Conservation (phyloP, 2,113 vertebrate genomes). For the Eonycteris spelaea region DNA sequence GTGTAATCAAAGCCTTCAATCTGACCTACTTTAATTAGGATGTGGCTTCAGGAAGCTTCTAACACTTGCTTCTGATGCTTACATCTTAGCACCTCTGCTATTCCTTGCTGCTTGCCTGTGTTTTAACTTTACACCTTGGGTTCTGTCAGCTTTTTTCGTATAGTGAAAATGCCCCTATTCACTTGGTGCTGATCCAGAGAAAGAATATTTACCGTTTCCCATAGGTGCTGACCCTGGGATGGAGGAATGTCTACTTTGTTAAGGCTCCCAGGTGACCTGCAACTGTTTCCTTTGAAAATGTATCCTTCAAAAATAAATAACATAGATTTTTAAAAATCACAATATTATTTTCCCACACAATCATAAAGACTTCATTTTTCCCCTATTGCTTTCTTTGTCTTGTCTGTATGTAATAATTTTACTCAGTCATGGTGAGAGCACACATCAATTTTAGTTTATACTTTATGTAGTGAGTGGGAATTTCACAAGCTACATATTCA, state of each 20-base stretch:
- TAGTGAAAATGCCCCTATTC: not conserved
- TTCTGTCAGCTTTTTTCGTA: conserved; percentile 30
- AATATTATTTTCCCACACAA: not conserved
- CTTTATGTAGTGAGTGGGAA: not conserved
- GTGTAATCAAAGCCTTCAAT: not conserved
- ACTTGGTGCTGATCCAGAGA: not conserved
- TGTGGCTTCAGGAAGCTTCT: not conserved
- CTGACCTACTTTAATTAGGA: conserved; percentile 18
- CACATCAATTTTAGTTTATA: not conserved
- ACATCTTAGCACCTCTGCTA: conserved; percentile 36
- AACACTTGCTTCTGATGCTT: not conserved
- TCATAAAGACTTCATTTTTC: not conserved
- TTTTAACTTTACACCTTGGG: conserved; percentile 58
- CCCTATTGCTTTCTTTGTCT: not conserved
- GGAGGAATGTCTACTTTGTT: not conserved
- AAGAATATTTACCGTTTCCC: not conserved
- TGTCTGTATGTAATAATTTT: not conserved
- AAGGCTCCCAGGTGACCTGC: not conserved
- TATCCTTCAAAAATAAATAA: not conserved
- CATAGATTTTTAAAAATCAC: not conserved
- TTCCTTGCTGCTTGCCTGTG: conserved; percentile 20
- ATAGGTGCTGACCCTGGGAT: not conserved
- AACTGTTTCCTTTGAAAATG: not conserved
- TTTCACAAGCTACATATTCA: not conserved
- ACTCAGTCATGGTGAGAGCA: not conserved